Conservation (phyloP, 1,140 invertebrate genomes). For the Vollenhovia emeryi region DNA sequence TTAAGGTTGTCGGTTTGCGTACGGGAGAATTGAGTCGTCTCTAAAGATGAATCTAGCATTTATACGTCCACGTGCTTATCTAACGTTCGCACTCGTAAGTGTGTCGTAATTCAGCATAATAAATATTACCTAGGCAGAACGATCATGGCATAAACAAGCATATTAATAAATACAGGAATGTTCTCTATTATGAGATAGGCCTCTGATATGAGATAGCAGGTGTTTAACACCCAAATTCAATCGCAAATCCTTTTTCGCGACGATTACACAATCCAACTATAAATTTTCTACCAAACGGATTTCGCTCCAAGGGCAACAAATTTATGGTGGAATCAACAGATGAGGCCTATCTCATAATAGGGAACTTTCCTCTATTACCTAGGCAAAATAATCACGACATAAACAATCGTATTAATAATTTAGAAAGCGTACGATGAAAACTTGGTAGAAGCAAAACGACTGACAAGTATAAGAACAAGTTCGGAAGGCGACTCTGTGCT, state of each 20-base stretch:
- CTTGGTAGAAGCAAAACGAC: neutral
- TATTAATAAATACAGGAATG: too few species aligned
- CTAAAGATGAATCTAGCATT: neutral
- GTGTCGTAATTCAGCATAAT: neutral
- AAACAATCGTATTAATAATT: slow-evolving; percentile 4
- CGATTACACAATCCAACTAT: too few species aligned
- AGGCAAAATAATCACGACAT: neutral
- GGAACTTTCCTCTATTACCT: too few species aligned
- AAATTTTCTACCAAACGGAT: too few species aligned
- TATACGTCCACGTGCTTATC: neutral
- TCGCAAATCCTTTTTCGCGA: too few species aligned
- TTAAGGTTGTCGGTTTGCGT: slow-evolving; percentile 3
- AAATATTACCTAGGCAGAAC: neutral
- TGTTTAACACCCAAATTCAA: too few species aligned
- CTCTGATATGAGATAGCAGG: too few species aligned
- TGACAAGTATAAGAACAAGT: neutral
- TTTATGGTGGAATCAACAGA: too few species aligned
- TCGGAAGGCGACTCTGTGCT: too few species aligned
- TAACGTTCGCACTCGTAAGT: neutral
- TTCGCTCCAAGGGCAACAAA: too few species aligned
- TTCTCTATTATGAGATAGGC: too few species aligned
- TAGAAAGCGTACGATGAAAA: neutral
- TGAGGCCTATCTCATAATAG: too few species aligned
- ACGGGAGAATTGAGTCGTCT: neutral
- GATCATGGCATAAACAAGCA: neutral